Evolutionary conservation across 2,797 vertebrate species (phyloP).

Genomic region (Takifugu rubripes): DNA sequence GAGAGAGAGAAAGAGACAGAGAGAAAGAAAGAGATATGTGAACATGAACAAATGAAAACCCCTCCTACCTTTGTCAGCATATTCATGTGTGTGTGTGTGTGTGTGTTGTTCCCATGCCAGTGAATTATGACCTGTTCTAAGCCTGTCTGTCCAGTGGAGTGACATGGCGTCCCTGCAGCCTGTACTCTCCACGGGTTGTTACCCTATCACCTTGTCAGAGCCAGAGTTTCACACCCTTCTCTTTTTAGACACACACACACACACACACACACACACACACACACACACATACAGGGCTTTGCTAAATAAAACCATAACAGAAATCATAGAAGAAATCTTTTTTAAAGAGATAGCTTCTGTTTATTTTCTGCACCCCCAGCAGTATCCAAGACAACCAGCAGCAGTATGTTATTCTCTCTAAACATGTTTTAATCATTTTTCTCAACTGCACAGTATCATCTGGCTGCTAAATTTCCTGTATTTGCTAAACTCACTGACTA

Average conservation of each 20-base stretch:
- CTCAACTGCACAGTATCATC: conserved; percentile 38
- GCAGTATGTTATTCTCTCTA: conserved; percentile 18
- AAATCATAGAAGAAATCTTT: conserved; percentile 27
- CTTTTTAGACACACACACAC: conserved; percentile 29
- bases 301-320: conserved; percentile 32
- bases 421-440: conserved; percentile 28
- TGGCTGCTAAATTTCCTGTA: conserved; percentile 66
- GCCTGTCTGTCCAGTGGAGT: conserved; percentile 61
- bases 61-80: conserved; percentile 45
- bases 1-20: no score
- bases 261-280: conserved; percentile 9
- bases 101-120: conserved; percentile 62
- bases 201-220: conserved; percentile 57
- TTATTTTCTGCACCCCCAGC: conserved; percentile 10
- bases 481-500: conserved; percentile 63
- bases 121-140: conserved; percentile 57
- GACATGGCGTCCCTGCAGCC: conserved; percentile 57
- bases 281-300: not conserved
- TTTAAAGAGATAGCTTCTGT: conserved; percentile 31
- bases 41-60: no score
- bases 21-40: no score
- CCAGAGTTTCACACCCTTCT: conserved; percentile 55
- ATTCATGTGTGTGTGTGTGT: conserved; percentile 36
- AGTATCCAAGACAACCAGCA: conserved; percentile 10
- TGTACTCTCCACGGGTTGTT: conserved; percentile 53